Conservation (phyloP, 92 coral and sea anemone species). For the Heliopora coerulea region DNA sequence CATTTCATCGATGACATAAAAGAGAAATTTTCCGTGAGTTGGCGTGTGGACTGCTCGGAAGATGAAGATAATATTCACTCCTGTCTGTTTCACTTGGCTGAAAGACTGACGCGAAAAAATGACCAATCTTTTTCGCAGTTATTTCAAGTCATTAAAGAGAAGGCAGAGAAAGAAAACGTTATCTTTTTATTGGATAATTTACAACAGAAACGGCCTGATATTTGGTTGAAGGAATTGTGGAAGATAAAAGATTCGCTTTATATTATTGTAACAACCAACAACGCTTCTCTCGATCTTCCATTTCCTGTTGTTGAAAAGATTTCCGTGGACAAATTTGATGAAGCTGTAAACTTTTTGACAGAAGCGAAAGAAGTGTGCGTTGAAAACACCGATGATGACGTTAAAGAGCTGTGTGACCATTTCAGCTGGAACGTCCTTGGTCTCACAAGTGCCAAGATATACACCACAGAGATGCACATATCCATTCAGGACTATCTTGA, state of each 20-base stretch:
- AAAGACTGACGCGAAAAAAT: constrained; percentile 5
- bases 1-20: constrained; percentile 6
- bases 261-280: constrained; percentile 23
- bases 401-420: constrained; percentile 13
- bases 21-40: constrained; percentile 20
- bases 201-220: background rate
- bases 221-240: constrained; percentile 25
- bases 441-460: constrained; percentile 6
- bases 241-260: constrained; percentile 5
- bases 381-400: constrained; percentile 21
- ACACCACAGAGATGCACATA: background rate
- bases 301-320: background rate
- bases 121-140: background rate
- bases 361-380: background rate
- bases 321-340: constrained; percentile 5
- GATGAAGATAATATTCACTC: background rate
- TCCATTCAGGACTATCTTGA: background rate
- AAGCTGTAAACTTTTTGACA: constrained; percentile 9
- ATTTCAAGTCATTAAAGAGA: constrained; percentile 9
- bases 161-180: background rate
- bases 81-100: background rate
- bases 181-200: constrained; percentile 30
- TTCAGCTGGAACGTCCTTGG: constrained; percentile 31
- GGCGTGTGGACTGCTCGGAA: constrained; percentile 12
- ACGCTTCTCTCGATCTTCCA: background rate